Evolutionary conservation across 2,888 invertebrate genomes (phyloP).

Genomic region (Copidosoma aretas): DNA sequence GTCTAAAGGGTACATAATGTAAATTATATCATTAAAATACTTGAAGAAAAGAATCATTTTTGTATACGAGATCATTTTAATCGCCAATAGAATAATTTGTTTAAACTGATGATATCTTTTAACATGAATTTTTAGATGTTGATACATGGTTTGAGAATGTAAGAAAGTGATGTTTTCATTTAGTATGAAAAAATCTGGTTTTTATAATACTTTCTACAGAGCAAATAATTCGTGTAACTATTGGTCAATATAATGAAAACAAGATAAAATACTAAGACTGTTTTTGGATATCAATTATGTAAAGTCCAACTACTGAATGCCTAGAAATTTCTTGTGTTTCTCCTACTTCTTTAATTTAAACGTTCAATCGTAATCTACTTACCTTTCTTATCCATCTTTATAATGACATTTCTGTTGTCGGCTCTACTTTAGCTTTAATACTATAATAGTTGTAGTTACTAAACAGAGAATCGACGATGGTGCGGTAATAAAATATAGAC

Average conservation of each 20-base stretch:
- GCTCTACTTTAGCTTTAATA: constrained; percentile 41
- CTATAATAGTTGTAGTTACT: constrained; percentile 37
- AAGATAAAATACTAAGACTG: constrained; percentile 30
- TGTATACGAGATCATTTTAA: neutral
- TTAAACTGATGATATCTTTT: neutral
- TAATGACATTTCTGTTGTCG: constrained; percentile 39
- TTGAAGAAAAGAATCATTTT: neutral
- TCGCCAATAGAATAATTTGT: neutral
- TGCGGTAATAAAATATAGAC: constrained; percentile 39
- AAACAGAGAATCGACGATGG: constrained; percentile 22
- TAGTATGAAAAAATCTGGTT: too few species aligned
- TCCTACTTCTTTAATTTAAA: constrained; percentile 26
- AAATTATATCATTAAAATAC: too few species aligned
- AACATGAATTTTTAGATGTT: neutral
- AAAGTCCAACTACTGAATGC: constrained; percentile 13
- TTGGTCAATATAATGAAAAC: constrained; percentile 17
- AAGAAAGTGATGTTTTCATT: constrained; percentile 2
- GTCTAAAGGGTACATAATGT: too few species aligned
- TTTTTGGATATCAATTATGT: constrained; percentile 32
- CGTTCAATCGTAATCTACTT: constrained; percentile 27
- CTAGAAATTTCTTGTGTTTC: constrained; percentile 32
- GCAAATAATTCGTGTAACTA: constrained; percentile 13
- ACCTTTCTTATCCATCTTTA: constrained; percentile 27
- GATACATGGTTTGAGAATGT: neutral
- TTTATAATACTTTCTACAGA: constrained; percentile 12